Percentiles rank a stretch among this genome's conserved stretches.
These are phyloP conservation scores for Misgurnus mizolepis DNA, from an alignment of 2,113 vertebrate genomes.

Conservation along the genomic window DNA sequence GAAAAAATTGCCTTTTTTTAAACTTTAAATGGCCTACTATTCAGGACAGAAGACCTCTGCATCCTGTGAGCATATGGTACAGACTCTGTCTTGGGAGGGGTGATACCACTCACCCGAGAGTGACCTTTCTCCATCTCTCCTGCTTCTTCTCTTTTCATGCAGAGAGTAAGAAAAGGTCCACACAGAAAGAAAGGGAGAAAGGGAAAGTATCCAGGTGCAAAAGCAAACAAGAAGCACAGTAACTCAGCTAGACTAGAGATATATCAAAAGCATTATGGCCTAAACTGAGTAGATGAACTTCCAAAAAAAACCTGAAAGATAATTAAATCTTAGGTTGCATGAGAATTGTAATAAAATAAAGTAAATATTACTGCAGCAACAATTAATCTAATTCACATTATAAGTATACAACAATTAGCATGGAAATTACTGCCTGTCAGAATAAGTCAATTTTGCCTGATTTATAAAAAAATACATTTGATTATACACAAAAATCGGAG, in stretches of 20 bases:
- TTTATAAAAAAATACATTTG: no score
- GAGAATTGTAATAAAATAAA: no score
- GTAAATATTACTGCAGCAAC: no score
- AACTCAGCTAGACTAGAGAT: constrained; percentile 50
- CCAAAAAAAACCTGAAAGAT: no score
- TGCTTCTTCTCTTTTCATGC: constrained; percentile 61
- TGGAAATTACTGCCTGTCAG: no score
- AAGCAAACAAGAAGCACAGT: constrained; percentile 68
- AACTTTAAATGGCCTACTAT: neutral
- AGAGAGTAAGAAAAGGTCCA: constrained; percentile 59
- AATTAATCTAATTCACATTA: no score
- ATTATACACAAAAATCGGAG: constrained; percentile 26
- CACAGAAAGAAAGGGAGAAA: constrained; percentile 55
- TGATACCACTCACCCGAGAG: constrained; percentile 75
- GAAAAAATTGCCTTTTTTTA: neutral
- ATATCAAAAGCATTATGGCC: neutral
- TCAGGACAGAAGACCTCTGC: constrained; percentile 11
- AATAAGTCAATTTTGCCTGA: no score
- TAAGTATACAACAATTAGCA: no score
- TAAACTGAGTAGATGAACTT: no score
- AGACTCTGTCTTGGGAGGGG: constrained; percentile 32
- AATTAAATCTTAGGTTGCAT: no score
- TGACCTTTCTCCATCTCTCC: constrained; percentile 69
- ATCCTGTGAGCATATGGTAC: constrained; percentile 55
- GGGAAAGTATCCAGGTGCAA: constrained; percentile 65